phyloP scores from a whole-genome alignment of 2,113 vertebrate species.

The Platysteira castanea region DNA sequence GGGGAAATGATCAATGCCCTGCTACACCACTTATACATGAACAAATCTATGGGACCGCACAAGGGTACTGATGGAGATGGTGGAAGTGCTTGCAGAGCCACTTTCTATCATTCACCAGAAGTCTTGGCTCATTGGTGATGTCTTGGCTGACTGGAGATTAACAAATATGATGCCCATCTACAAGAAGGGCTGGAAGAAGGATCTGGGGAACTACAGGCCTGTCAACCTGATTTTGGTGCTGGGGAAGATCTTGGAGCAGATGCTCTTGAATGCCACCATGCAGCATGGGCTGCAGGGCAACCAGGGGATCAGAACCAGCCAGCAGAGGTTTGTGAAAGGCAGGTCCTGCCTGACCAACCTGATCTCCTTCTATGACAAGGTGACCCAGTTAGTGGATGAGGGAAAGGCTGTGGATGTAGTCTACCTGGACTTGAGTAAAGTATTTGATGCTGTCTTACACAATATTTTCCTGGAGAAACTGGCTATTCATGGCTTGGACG shows the following conservation, averaged over 20 bases:
- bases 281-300: background rate
- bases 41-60: background rate
- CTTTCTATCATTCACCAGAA: background rate
- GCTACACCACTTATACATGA: background rate
- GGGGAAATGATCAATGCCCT: background rate
- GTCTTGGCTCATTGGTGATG: fast-evolving
- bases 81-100: background rate
- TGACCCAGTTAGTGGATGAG: background rate
- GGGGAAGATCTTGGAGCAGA: background rate
- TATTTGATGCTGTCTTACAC: background rate
- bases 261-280: background rate
- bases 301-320: background rate
- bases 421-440: background rate
- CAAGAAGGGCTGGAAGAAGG: background rate
- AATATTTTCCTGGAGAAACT: background rate
- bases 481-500: background rate
- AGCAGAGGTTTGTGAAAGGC: background rate
- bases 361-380: background rate
- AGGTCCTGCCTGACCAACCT: background rate
- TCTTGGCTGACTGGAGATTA: background rate
- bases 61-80: background rate
- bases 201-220: background rate
- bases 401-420: background rate
- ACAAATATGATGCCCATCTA: background rate
- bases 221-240: background rate